phyloP scores from a whole-genome alignment of 2,888 invertebrate genomes.

The Digitonthophagus gazella region DNA sequence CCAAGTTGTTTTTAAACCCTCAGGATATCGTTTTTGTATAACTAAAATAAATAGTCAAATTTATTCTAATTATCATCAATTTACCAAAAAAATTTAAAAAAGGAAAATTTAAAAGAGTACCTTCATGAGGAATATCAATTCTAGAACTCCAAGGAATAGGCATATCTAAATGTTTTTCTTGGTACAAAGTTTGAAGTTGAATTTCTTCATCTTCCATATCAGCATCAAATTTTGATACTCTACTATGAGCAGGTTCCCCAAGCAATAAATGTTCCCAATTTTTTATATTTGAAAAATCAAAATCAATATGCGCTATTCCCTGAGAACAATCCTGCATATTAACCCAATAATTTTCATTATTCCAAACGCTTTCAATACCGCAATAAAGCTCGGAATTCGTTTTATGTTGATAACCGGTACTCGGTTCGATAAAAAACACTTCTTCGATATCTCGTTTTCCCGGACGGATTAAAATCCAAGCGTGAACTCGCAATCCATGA shows the following conservation, averaged over 20 bases:
- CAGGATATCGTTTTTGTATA: constrained; percentile 68
- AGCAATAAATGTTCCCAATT: constrained; percentile 75
- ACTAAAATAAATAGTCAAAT: constrained; percentile 19
- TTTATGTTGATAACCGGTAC: constrained; percentile 68
- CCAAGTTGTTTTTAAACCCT: constrained; percentile 62
- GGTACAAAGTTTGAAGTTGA: constrained; percentile 49
- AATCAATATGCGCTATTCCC: constrained; percentile 57
- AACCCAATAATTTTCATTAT: constrained; percentile 81
- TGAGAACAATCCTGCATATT: constrained; percentile 61
- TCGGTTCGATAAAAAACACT: constrained; percentile 81
- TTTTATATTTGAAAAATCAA: constrained; percentile 59
- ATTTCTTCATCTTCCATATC: constrained; percentile 56
- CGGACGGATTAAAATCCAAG: constrained; percentile 77
- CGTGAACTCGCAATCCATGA: constrained; percentile 71
- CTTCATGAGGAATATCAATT: constrained; percentile 60
- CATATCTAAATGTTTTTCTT: constrained; percentile 74
- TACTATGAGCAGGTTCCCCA: constrained; percentile 62
- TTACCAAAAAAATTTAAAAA: no score
- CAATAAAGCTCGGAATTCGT: constrained; percentile 63
- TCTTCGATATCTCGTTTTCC: constrained; percentile 57
- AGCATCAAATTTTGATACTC: constrained; percentile 43
- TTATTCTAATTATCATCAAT: neutral
- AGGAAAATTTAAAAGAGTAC: constrained; percentile 47
- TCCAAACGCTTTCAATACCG: constrained; percentile 82
- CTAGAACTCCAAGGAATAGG: constrained; percentile 72